A percentile compares a stretch with the other conserved stretches of the same genome.
Conservation (phyloP, 2,797 vertebrate genomes). For the Carcharodon carcharias region DNA sequence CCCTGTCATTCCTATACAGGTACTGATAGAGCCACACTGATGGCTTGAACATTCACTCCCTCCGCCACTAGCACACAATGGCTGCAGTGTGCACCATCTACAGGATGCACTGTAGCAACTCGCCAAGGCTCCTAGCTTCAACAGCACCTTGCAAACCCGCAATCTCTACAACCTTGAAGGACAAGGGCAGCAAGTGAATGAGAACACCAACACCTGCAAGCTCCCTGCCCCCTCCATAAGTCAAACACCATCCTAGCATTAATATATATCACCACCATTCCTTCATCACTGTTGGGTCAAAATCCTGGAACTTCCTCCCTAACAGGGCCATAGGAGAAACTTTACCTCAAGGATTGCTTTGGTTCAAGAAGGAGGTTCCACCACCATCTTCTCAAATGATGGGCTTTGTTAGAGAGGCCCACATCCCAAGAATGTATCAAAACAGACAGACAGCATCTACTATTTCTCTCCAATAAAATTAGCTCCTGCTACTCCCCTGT, state of each 20-base stretch:
- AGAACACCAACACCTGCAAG: background rate
- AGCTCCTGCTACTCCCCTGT: background rate
- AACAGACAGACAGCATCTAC: background rate
- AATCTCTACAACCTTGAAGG: background rate
- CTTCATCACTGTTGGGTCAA: background rate
- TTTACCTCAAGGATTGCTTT: background rate
- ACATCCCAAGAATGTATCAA: background rate
- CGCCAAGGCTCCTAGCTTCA: background rate
- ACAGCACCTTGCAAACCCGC: background rate
- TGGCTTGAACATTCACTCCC: background rate
- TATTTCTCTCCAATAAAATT: background rate
- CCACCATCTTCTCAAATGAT: background rate
- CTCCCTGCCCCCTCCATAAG: background rate
- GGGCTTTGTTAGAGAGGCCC: background rate
- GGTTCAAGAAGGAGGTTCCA: background rate
- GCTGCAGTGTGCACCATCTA: background rate
- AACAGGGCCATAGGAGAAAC: background rate
- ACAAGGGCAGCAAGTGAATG: background rate
- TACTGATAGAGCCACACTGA: background rate
- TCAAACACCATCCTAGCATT: background rate
- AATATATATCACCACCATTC: background rate
- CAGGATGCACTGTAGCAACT: background rate
- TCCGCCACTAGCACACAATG: background rate
- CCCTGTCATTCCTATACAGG: too few species aligned
- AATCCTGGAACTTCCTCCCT: background rate